A percentile compares a stretch with the other conserved stretches of the same genome.
Conservation (phyloP, 2,888 invertebrate species). For the Cecidostiba fungosa region DNA sequence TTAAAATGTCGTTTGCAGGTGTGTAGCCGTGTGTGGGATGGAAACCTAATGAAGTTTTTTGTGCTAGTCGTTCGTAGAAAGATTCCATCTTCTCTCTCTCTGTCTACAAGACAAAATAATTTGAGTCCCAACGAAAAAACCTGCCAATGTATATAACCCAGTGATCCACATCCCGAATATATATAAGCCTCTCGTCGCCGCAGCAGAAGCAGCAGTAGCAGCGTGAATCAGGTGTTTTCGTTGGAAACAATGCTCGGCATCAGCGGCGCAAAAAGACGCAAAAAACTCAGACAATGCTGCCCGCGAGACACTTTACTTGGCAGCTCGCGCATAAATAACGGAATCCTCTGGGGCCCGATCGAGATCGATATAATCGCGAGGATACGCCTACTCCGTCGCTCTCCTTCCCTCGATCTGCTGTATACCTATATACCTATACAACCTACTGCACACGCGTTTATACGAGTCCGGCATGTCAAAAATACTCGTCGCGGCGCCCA, state of each 20-base stretch:
- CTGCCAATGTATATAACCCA: not conserved
- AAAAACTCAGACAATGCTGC: not conserved
- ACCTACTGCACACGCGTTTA: not conserved
- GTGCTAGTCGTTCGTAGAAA: no score
- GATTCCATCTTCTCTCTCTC: no score
- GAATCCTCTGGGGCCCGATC: conserved; percentile 1
- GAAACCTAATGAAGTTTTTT: no score
- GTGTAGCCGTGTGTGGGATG: no score
- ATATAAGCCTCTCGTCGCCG: not conserved
- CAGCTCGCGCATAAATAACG: conserved; percentile 11
- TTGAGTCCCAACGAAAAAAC: not conserved
- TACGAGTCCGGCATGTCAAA: conserved; percentile 1
- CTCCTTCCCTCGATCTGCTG: not conserved
- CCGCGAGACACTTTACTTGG: not conserved
- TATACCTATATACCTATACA: not conserved
- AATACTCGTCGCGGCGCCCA: not conserved
- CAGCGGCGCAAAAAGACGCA: not conserved
- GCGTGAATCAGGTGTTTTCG: conserved; percentile 15
- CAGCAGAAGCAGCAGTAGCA: not conserved
- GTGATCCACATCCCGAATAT: not conserved
- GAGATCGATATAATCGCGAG: conserved; percentile 18
- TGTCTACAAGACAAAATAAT: no score
- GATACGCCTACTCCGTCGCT: not conserved
- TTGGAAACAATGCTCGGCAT: not conserved
- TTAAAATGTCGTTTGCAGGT: not conserved